A percentile compares a stretch with the other conserved stretches of the same genome.
Evolutionary conservation across 2,888 invertebrate species (phyloP).

Genomic region (Cheilosia vulpina): DNA sequence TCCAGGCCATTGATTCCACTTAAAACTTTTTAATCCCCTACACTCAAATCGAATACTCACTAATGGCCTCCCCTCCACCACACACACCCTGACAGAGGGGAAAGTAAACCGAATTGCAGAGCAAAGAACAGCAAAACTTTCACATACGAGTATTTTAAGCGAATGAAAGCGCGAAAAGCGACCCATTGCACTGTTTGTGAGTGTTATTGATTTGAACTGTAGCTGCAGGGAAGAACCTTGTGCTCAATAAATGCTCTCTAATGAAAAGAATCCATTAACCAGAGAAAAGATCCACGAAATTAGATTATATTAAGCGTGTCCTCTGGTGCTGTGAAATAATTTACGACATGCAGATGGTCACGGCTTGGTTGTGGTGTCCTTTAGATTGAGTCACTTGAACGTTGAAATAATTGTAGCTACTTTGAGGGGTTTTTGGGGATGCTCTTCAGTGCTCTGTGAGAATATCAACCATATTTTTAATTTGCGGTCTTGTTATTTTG

Average conservation of each 20-base stretch:
- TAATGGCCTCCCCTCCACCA: constrained; percentile 44
- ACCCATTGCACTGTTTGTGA: neutral
- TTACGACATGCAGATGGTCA: neutral
- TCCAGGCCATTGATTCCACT: constrained; percentile 53
- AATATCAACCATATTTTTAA: no score
- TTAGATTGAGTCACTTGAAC: constrained; percentile 10
- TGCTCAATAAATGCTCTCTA: constrained; percentile 28
- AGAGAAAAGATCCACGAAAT: constrained; percentile 33
- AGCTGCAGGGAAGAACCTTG: neutral
- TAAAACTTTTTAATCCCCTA: constrained; percentile 69
- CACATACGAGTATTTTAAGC: neutral
- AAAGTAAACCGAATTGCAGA: constrained; percentile 2
- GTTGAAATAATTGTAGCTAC: neutral
- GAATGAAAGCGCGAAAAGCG: neutral
- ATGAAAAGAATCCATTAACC: constrained; percentile 53
- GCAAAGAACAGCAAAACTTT: constrained; percentile 22
- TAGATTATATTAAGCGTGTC: constrained; percentile 55
- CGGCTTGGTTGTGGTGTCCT: constrained; percentile 18
- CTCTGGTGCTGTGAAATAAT: constrained; percentile 1
- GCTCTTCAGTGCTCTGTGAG: no score
- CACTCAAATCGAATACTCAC: constrained; percentile 51
- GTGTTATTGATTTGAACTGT: constrained; percentile 35
- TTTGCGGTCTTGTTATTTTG: neutral
- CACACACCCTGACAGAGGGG: constrained; percentile 19
- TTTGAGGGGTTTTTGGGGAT: neutral